Conservation (phyloP, 2,888 invertebrate species). For the Villa cingulata region DNA sequence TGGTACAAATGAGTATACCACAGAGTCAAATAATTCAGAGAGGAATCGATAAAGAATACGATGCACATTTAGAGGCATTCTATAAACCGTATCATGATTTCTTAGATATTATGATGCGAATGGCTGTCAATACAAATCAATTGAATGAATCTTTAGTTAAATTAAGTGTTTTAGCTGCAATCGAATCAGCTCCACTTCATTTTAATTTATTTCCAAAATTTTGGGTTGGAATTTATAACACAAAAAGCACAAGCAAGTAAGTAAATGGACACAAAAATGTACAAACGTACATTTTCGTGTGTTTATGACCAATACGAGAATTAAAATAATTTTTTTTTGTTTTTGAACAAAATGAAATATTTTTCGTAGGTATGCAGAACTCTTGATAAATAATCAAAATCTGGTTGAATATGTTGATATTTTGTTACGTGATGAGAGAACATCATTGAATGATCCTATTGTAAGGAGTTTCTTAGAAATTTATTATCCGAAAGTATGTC, state of each 20-base stretch:
- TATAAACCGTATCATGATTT: slow-evolving; percentile 82
- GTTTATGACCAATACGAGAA: not conserved
- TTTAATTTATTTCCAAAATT: slow-evolving; percentile 81
- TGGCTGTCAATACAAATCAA: slow-evolving; percentile 78
- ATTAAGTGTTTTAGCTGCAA: slow-evolving; percentile 77
- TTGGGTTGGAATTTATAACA: slow-evolving; percentile 76
- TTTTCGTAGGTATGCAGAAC: slow-evolving; percentile 55
- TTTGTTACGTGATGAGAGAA: slow-evolving; percentile 75
- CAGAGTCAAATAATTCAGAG: slow-evolving; percentile 50
- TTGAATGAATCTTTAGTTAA: slow-evolving; percentile 75
- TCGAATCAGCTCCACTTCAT: slow-evolving; percentile 79
- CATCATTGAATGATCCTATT: slow-evolving; percentile 67
- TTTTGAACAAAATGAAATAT: not conserved
- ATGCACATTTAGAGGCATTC: slow-evolving; percentile 58
- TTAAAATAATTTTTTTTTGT: not conserved
- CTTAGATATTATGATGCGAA: slow-evolving; percentile 68
- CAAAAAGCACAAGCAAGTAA: slow-evolving; percentile 34
- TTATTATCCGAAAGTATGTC: slow-evolving; percentile 72
- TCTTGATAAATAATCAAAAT: slow-evolving; percentile 67
- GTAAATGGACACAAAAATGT: slow-evolving; percentile 9
- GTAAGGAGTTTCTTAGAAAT: slow-evolving; percentile 79
- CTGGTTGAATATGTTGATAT: slow-evolving; percentile 83
- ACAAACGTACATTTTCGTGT: not conserved
- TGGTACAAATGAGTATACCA: slow-evolving; percentile 76
- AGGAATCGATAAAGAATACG: slow-evolving; percentile 65